phyloP scores from a whole-genome alignment of 2,888 invertebrate species.

The Drosophila limbata region DNA sequence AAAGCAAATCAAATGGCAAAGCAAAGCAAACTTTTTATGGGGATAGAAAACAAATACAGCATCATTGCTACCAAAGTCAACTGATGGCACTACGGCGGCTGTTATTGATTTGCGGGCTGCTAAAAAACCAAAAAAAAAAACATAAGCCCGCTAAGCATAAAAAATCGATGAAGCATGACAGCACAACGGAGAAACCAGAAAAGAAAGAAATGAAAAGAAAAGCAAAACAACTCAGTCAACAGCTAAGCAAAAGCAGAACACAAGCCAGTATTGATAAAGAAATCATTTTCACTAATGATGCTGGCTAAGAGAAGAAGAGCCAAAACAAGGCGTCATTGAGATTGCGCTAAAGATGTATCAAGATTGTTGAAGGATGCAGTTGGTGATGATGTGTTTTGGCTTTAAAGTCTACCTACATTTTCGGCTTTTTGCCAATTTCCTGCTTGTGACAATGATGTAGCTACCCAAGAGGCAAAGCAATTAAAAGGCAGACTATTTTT shows the following conservation, averaged over 20 bases:
- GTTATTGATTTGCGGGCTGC: slow-evolving; percentile 46
- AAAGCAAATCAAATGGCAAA: slow-evolving; percentile 42
- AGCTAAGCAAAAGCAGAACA: slow-evolving; percentile 36
- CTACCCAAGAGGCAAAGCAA: slow-evolving; percentile 28
- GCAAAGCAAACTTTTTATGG: slow-evolving; percentile 30
- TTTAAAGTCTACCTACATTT: slow-evolving; percentile 48
- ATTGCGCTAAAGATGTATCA: slow-evolving; percentile 41
- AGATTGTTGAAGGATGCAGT: slow-evolving; percentile 6
- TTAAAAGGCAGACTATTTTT: slow-evolving; percentile 32
- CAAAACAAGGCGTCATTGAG: slow-evolving; percentile 50
- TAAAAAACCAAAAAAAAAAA: slow-evolving; percentile 20
- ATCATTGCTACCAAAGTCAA: slow-evolving; percentile 56
- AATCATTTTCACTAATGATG: slow-evolving; percentile 77
- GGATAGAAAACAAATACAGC: slow-evolving; percentile 61
- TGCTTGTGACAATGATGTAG: slow-evolving; percentile 57
- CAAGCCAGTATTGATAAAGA: slow-evolving; percentile 64
- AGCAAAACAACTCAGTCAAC: slow-evolving; percentile 38
- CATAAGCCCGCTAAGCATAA: slow-evolving; percentile 58
- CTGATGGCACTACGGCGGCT: slow-evolving; percentile 33
- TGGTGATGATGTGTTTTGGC: slow-evolving; percentile 26
- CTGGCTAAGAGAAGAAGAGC: slow-evolving; percentile 23
- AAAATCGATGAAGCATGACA: slow-evolving; percentile 75
- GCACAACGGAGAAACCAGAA: slow-evolving; percentile 48
- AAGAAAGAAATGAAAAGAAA: slow-evolving; percentile 33
- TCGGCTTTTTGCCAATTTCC: slow-evolving; percentile 62